Evolutionary conservation across 1,140 invertebrate genomes (phyloP), one percentile per base, ranked within the genome.

Genomic region (Conus ventricosus): DNA sequence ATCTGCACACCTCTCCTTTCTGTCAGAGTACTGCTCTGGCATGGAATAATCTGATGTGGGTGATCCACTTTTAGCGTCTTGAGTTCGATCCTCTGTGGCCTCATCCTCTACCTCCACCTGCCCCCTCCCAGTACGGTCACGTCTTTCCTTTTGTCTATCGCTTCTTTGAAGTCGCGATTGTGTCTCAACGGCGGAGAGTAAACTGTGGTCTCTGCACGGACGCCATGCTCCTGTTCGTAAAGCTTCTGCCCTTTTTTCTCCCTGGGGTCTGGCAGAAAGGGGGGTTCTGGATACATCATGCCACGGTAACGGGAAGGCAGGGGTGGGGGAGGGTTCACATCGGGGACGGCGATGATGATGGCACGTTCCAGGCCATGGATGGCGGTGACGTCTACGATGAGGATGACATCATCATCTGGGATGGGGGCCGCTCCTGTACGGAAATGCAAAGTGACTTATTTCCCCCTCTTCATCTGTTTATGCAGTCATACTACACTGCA

Each of bases 361-460:
- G 81, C 81, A 5, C 81, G 10, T 23, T 83, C 81, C 27, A 83
- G 10, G 20, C 81, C 81, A n/a, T 83, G 81, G 13, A 83, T 51
- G 39, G 81, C 54, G 1, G 81, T 83, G 17, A 83, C 57, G 54
- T 83, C 81, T 7, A 23, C 81, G 2, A 83, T 25, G 5, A 83
- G 81, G 81, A 83, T 83, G 53, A 57, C 25, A 53, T 83, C 81
- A 0, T 83, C 54, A 57, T 17, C 17, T 5, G 81, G 15, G 15
- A 83, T 17, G 5, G 81, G 71, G 25, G 25, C 71, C 25, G 71
- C 20, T 23, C 20, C 71, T 76, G 71, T 67, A 13, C 1, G 20
- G 20, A 67, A 23, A 67, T 67, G 11, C 20, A 67, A 67, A 60
- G 15, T 67, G 8, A 15, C 8, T 0, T 11, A 60, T 60, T 8